Conservation (phyloP, 2,888 invertebrate species). For the Thymelicus acteon region DNA sequence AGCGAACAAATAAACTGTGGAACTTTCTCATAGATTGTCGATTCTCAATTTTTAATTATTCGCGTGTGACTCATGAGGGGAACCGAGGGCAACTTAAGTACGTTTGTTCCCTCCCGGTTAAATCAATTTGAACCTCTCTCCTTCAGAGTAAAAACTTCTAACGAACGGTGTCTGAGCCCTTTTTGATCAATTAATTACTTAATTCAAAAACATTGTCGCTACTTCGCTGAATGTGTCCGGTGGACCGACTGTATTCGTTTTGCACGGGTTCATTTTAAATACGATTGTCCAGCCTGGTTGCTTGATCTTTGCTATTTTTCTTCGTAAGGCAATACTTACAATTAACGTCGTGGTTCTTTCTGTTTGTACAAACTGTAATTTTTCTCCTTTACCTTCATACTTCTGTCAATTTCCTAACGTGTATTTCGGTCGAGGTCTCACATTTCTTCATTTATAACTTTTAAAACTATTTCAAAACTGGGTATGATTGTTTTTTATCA, state of each 20-base stretch:
- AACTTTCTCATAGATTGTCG: constrained; percentile 39
- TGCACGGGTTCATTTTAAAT: neutral
- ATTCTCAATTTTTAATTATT: constrained; percentile 42
- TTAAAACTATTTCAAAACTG: too few species aligned
- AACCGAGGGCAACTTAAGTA: constrained; percentile 18
- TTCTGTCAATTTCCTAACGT: too few species aligned
- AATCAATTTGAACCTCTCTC: constrained; percentile 69
- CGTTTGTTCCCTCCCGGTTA: constrained; percentile 59
- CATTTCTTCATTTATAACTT: too few species aligned
- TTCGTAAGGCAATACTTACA: too few species aligned
- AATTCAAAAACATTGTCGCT: constrained; percentile 67
- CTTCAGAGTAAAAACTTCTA: constrained; percentile 72
- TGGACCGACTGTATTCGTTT: constrained; percentile 9
- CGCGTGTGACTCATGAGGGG: constrained; percentile 49
- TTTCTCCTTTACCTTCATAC: too few species aligned
- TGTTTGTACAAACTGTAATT: too few species aligned
- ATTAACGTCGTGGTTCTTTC: too few species aligned
- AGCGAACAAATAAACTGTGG: constrained; percentile 9
- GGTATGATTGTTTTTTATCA: neutral
- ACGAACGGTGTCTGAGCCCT: constrained; percentile 70
- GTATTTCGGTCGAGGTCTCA: too few species aligned
- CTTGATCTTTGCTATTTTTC: neutral
- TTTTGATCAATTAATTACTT: constrained; percentile 81
- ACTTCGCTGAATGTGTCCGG: constrained; percentile 41
- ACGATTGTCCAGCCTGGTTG: constrained; percentile 1